These are phyloP conservation scores for Scolopax bukidnonensis DNA, from an alignment of 2,797 vertebrate species.

Conservation along the genomic window DNA sequence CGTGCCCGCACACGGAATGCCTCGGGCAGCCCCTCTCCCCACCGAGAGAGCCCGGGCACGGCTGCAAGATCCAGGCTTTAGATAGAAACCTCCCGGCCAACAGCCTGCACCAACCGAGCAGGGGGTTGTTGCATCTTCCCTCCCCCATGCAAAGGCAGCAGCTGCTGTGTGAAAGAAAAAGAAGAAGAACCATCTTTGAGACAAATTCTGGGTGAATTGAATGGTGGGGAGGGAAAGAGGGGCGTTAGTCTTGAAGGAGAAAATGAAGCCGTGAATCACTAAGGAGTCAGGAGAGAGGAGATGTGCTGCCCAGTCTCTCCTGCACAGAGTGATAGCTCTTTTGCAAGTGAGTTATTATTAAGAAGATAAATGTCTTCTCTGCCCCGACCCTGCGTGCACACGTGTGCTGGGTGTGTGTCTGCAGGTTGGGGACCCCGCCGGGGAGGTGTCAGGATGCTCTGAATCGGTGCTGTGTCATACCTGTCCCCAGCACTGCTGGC, in stretches of 20 bases:
- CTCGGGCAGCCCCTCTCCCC: neutral
- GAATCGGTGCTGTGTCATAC: accelerated
- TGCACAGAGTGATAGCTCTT: neutral
- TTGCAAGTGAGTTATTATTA: neutral
- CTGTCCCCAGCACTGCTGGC: accelerated
- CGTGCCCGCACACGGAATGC: neutral
- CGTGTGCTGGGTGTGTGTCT: neutral
- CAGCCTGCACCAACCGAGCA: neutral
- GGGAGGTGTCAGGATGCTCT: neutral
- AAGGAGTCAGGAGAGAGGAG: neutral
- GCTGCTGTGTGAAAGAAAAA: conserved; percentile 14
- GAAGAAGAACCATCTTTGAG: neutral
- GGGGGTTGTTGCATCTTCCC: neutral
- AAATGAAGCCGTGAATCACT: neutral
- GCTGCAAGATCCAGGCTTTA: neutral
- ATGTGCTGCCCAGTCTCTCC: neutral
- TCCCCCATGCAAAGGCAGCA: conserved; percentile 23
- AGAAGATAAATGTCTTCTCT: neutral
- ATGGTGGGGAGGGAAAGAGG: neutral
- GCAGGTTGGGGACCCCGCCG: neutral
- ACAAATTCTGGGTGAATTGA: neutral
- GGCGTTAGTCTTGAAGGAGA: neutral
- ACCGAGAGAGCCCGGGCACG: neutral
- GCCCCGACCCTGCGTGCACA: neutral
- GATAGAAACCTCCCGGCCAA: neutral